Conservation (phyloP, 92 coral and sea anemone species). For the Phenganax marumi region DNA sequence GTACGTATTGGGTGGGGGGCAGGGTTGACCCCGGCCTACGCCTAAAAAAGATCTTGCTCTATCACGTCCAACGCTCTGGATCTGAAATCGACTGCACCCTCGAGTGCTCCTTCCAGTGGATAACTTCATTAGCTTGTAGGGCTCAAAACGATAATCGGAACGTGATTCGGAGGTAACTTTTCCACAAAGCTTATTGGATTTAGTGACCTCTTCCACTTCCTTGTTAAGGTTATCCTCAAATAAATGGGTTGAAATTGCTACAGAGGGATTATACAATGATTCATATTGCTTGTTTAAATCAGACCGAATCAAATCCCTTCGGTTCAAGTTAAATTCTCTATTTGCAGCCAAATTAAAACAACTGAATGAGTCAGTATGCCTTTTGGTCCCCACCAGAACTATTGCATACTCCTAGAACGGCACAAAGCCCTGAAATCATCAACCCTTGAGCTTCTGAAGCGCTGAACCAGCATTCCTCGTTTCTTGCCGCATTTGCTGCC, state of each 20-base stretch:
- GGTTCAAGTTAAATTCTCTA: slow-evolving; percentile 52
- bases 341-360: slow-evolving; percentile 52
- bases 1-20: slow-evolving; percentile 10
- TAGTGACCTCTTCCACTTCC: slow-evolving; percentile 51
- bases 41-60: slow-evolving; percentile 49
- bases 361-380: slow-evolving; percentile 44
- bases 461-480: slow-evolving; percentile 49
- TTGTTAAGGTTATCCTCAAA: slow-evolving; percentile 58
- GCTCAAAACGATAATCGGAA: too few relatives aligned
- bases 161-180: slow-evolving; percentile 27
- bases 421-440: slow-evolving; percentile 47
- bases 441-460: slow-evolving; percentile 46
- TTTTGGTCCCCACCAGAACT: slow-evolving; percentile 15
- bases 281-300: slow-evolving; percentile 57
- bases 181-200: slow-evolving; percentile 7
- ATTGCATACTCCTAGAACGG: slow-evolving; percentile 46
- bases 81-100: slow-evolving; percentile 42
- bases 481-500: slow-evolving; percentile 49
- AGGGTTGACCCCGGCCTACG: slow-evolving; percentile 44
- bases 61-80: slow-evolving; percentile 17
- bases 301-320: slow-evolving; percentile 49
- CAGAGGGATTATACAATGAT: slow-evolving; percentile 50
- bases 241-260: slow-evolving; percentile 44
- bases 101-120: slow-evolving; percentile 48
- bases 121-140: too few relatives aligned